Evolutionary conservation across 2,797 vertebrate species (phyloP), one percentile per base, ranked within the genome.

Genomic region (Microtus obscurus): DNA sequence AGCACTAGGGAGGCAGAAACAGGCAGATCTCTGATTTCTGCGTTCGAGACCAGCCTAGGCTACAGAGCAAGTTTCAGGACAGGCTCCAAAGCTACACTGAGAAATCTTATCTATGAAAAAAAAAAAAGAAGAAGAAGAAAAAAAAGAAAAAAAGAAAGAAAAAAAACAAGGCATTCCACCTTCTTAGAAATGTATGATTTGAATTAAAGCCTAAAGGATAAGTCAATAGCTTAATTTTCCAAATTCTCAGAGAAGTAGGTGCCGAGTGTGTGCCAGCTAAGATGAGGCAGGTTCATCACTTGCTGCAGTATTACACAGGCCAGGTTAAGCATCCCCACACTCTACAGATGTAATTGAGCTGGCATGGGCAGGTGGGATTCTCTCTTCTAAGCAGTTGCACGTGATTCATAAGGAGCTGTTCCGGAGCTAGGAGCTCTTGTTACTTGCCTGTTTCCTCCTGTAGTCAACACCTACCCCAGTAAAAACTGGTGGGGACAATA

Each of bases 401-500:
- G 12, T 61, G 43, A 16, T 12, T 29, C 27, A 5, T 37, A 6
- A 25, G 51, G 25, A 12, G 53, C 40, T 17, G 13, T 9, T 27
- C 16, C 8, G 3, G 45, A 16, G 40, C 13, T 31, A 16, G 69
- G 2, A 25, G 43, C 4, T 51, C n/a, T 83, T 21, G 4, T n/a
- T 1, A 12, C n/a, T 37, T 25, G 13, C 48, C 31, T 14, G 23
- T 40, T 69, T 43, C 48, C 37, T 61, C 29, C 0, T 0, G 0
- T 56, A 77, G 71, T 27, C 48, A 78, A 56, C 31, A 40, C 4
- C 48, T 29, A 19, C 27, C 1, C 31, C 43, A 73, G 0, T 23
- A 37, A 29, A 86, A 12, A n/a, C 10, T 3, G 0, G 0, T 1
- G 45, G 1, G 14, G 34, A 61, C 6, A 3, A 0, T 29, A 8